Evolutionary conservation across 2,888 invertebrate genomes (phyloP).

Genomic region (Aleiodes leptofemur): DNA sequence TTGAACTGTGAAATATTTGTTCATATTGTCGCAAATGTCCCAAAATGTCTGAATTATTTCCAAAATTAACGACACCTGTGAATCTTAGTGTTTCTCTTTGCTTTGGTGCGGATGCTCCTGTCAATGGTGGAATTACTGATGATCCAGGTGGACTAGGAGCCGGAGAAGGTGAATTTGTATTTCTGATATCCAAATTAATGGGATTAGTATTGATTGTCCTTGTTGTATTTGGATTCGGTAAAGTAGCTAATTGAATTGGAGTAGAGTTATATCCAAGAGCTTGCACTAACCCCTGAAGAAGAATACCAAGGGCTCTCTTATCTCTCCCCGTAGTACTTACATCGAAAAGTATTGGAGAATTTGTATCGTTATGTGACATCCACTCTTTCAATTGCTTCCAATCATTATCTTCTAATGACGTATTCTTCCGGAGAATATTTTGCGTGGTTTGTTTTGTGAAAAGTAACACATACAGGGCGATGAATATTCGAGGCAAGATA

Average conservation of each 20-base stretch:
- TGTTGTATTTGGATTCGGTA: conserved; percentile 62
- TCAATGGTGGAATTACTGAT: conserved; percentile 40
- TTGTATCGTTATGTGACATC: neutral
- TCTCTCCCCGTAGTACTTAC: conserved; percentile 60
- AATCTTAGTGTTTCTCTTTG: conserved; percentile 69
- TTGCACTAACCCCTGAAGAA: conserved; percentile 69
- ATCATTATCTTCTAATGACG: conserved; percentile 16
- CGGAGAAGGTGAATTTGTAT: conserved; percentile 27
- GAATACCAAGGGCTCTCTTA: conserved; percentile 69
- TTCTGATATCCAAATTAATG: conserved; percentile 32
- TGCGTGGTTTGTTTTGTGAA: neutral
- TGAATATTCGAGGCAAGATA: neutral
- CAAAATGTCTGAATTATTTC: conserved; percentile 66
- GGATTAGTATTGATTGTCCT: conserved; percentile 45
- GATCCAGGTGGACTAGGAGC: conserved; percentile 40
- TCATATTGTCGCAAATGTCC: conserved; percentile 71
- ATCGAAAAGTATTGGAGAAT: conserved; percentile 19
- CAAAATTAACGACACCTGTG: conserved; percentile 72
- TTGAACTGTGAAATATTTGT: conserved; percentile 65
- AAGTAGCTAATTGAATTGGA: conserved; percentile 65
- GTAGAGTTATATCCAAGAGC: conserved; percentile 69
- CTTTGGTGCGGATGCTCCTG: conserved; percentile 51
- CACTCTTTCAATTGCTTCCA: neutral
- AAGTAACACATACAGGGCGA: conserved; percentile 4
- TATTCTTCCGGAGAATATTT: neutral